Percentiles rank a stretch among this genome's conserved stretches.
These are phyloP conservation scores for Pterostichus niger DNA, from an alignment of 2,888 invertebrate species.

Conservation along the genomic window DNA sequence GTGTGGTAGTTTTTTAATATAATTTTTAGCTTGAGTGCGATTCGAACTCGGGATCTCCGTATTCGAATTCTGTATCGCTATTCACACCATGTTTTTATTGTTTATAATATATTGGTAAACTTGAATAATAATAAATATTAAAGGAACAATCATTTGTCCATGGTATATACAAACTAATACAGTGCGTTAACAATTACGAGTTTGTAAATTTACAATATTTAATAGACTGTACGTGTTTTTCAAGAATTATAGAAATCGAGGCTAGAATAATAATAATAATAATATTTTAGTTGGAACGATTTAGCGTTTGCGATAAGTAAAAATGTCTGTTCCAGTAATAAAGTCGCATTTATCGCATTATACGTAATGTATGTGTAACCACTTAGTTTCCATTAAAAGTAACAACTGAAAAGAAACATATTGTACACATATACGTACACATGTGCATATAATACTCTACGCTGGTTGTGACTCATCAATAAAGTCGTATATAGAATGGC, in stretches of 20 bases:
- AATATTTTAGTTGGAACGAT: conserved; percentile 28
- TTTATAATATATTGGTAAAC: too few species aligned
- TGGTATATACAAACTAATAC: too few species aligned
- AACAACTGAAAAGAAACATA: neutral
- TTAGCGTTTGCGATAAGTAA: conserved; percentile 31
- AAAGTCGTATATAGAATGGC: conserved; percentile 7
- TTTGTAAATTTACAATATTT: too few species aligned
- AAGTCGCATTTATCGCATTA: conserved; percentile 41
- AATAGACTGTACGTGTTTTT: conserved; percentile 21
- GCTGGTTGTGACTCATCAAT: conserved; percentile 18
- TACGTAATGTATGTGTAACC: conserved; percentile 30
- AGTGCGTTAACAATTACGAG: too few species aligned
- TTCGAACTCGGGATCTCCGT: too few species aligned
- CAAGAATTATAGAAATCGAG: conserved; percentile 29
- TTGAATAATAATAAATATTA: too few species aligned
- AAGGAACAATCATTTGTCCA: too few species aligned
- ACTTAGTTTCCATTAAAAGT: conserved; percentile 34
- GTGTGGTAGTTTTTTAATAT: too few species aligned
- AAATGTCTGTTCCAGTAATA: conserved; percentile 42
- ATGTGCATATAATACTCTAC: neutral
- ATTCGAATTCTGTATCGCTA: too few species aligned
- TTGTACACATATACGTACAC: neutral
- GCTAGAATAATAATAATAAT: conserved; percentile 47
- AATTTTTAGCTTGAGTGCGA: too few species aligned
- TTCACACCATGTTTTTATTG: too few species aligned